Base-by-base conservation (phyloP, 2,797 vertebrate genomes). In the Xenops minutus region DNA sequence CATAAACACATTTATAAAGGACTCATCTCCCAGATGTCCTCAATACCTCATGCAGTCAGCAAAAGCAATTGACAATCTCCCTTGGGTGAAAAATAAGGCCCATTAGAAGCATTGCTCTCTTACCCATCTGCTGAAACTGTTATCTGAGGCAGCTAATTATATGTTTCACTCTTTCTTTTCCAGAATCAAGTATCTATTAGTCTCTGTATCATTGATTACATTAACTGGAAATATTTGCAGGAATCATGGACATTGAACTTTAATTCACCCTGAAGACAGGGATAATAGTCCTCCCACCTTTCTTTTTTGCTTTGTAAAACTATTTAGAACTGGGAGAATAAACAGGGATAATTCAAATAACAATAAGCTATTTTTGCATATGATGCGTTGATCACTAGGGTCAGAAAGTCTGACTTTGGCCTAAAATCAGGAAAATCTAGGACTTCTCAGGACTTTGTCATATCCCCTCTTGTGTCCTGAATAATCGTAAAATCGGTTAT, bases 71-170 rank as follows among this genome's bases (percentile, higher is more conserved):
- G 79, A 21, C 16, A 36, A 14, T 20, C 51, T 93, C 83, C 79
- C 87, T 29, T 85, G 89, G 85, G 91, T 86, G 34, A 78, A 84
- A 72, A 89, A 56, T 41, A 78, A 67, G 46, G n/a, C 37, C 76
- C 79, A 91, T 92, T 92, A 93, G 82, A 68, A 72, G 15, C 78
- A 68, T 9, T 83, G 87, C 37, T 85, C 23, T 88, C n/a, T 23
- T 93, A 80, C 62, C 58, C 93, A 88, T 92, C 92, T 94, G 93
- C 78, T 89, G 85, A 85, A 93, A 95, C 52, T 34, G 61, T 77
- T 95, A 78, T 59, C 69, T 84, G 49, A 85, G 67, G 54, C 73
- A 84, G n/a, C 36, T 95, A 90, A 93, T 94, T 80, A 72, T 4
- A 52, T 55, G 62, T 88, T 96, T 81, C 79, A 84, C 27, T 78